Conservation (phyloP, 92 coral and sea anemone species). For the Muricea muricata region DNA sequence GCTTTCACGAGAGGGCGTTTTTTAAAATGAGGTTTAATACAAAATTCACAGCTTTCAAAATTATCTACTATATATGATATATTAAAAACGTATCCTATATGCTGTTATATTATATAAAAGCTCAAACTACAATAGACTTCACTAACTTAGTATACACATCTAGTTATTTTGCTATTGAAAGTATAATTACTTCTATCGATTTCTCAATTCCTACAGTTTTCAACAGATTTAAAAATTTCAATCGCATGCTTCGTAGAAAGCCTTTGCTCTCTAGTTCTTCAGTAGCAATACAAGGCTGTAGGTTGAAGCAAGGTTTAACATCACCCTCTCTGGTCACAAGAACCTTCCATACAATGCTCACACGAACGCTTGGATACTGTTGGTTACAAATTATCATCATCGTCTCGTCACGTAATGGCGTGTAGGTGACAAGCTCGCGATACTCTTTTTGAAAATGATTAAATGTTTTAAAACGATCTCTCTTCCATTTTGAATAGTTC, state of each 20-base stretch:
- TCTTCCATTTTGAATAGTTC: slow-evolving; percentile 74
- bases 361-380: slow-evolving; percentile 56
- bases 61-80: not conserved
- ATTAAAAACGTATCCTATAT: not conserved
- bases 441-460: slow-evolving; percentile 77
- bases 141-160: no score
- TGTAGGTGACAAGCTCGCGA: slow-evolving; percentile 67
- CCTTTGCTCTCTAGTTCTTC: slow-evolving; percentile 34
- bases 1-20: no score
- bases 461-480: slow-evolving; percentile 75
- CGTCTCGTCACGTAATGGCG: slow-evolving; percentile 57
- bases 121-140: not conserved
- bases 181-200: slow-evolving; percentile 77
- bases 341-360: slow-evolving; percentile 76
- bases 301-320: slow-evolving; percentile 73
- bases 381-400: slow-evolving; percentile 69
- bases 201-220: slow-evolving; percentile 85
- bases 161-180: slow-evolving; percentile 24
- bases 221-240: slow-evolving; percentile 75
- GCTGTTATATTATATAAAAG: not conserved
- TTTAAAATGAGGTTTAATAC: no score
- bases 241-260: slow-evolving; percentile 66
- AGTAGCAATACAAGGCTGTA: slow-evolving; percentile 41
- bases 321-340: slow-evolving; percentile 50
- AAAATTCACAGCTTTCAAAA: no score